Evolutionary conservation across 2,113 vertebrate genomes (phyloP).

Genomic region (Mohoua ochrocephala): DNA sequence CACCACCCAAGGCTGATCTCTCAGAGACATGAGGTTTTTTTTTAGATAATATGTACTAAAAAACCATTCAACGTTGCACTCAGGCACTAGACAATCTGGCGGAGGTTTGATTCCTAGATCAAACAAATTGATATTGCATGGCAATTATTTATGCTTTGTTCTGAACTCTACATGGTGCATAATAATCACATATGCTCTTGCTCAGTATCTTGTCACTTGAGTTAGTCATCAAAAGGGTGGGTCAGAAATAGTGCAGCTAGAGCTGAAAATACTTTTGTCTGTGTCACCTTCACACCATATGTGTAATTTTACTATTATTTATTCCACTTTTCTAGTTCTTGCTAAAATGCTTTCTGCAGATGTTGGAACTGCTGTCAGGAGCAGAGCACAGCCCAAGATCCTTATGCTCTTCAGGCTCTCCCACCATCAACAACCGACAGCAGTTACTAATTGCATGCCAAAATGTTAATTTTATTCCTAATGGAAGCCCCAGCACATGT

Average conservation of each 20-base stretch:
- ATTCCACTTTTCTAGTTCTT: neutral
- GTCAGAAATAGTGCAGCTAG: neutral
- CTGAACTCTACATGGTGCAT: neutral
- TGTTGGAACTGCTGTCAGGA: neutral
- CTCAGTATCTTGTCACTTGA: neutral
- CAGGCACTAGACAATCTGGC: neutral
- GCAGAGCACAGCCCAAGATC: neutral
- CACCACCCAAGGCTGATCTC: neutral
- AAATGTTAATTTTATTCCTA: neutral
- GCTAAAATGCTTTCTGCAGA: neutral
- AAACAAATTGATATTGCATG: neutral
- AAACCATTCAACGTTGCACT: neutral
- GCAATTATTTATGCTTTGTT: constrained; percentile 30
- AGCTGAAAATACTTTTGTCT: neutral
- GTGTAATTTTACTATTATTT: neutral
- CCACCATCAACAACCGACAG: neutral
- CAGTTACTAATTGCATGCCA: neutral
- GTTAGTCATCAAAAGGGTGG: neutral
- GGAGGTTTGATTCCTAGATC: neutral
- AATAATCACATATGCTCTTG: constrained; percentile 1
- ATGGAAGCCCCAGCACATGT: neutral
- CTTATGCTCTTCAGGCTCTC: neutral
- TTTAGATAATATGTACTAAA: neutral
- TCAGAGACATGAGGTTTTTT: neutral
- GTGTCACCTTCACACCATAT: constrained; percentile 17